Evolutionary conservation across 2,888 invertebrate species (phyloP).

Genomic region (Agrypnus murinus): DNA sequence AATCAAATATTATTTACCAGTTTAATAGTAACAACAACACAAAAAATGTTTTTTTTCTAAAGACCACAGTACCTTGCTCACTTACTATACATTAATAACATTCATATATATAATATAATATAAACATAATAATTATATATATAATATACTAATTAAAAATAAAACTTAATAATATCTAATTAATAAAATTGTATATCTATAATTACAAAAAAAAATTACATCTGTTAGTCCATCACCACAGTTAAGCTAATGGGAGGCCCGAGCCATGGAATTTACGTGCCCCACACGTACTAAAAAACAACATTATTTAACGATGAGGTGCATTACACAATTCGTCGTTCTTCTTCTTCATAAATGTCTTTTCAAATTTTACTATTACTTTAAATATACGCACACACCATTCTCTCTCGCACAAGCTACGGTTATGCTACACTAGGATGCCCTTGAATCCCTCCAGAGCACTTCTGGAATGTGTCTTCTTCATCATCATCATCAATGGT

Average conservation of each 20-base stretch:
- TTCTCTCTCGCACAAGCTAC: slow-evolving; percentile 57
- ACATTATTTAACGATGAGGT: slow-evolving; percentile 56
- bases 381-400: slow-evolving; percentile 32
- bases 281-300: slow-evolving; percentile 47
- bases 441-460: slow-evolving; percentile 73
- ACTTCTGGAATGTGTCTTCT: slow-evolving; percentile 72
- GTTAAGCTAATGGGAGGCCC: slow-evolving; percentile 66
- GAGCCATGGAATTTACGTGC: slow-evolving; percentile 49
- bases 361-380: slow-evolving; percentile 24
- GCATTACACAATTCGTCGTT: slow-evolving; percentile 54
- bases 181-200: slow-evolving; percentile 59
- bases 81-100: slow-evolving; percentile 63
- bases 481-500: slow-evolving; percentile 59
- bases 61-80: slow-evolving; percentile 69
- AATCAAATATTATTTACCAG: slow-evolving; percentile 62
- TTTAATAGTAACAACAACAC: slow-evolving; percentile 65
- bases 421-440: slow-evolving; percentile 68
- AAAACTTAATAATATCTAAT: slow-evolving; percentile 57
- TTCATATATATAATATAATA: slow-evolving; percentile 61
- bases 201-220: slow-evolving; percentile 69
- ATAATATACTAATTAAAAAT: slow-evolving; percentile 66
- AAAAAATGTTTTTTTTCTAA: slow-evolving; percentile 48
- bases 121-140: slow-evolving; percentile 59
- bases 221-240: slow-evolving; percentile 71
- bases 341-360: slow-evolving; percentile 44